Percentiles rank a stretch among this genome's conserved stretches.
These are phyloP conservation scores for Dryadula phaetusa DNA, from an alignment of 2,888 invertebrate species.

Conservation along the genomic window DNA sequence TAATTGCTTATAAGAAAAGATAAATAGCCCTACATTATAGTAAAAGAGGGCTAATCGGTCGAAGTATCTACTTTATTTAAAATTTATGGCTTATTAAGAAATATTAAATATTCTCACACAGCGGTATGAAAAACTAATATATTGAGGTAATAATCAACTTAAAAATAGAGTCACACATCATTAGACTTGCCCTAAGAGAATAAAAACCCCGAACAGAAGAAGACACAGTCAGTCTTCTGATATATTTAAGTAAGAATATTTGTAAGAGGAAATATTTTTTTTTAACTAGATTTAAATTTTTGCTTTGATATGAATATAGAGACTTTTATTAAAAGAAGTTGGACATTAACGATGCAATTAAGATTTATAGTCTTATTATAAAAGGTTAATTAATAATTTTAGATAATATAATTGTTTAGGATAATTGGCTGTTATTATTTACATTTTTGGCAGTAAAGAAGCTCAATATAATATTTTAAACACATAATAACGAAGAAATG, in stretches of 20 bases:
- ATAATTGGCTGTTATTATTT: conserved; percentile 3
- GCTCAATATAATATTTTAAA: conserved; percentile 14
- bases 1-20: conserved; percentile 41
- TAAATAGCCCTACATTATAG: conserved; percentile 50
- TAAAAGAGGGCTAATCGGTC: conserved; percentile 16
- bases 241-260: neutral
- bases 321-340: conserved; percentile 4
- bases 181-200: neutral
- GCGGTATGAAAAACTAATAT: neutral
- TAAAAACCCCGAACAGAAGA: neutral
- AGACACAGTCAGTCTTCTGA: neutral
- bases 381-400: conserved; percentile 9
- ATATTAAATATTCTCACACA: conserved; percentile 2
- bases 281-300: neutral
- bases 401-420: conserved; percentile 7
- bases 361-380: conserved; percentile 11
- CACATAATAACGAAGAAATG: neutral
- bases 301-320: neutral
- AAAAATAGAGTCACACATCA: neutral
- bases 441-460: conserved; percentile 18
- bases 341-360: neutral
- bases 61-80: conserved; percentile 12
- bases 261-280: neutral
- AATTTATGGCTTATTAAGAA: conserved; percentile 18
- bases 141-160: conserved; percentile 5